phyloP scores from a whole-genome alignment of 2,113 vertebrate genomes.

The Myrmecophaga tridactyla region DNA sequence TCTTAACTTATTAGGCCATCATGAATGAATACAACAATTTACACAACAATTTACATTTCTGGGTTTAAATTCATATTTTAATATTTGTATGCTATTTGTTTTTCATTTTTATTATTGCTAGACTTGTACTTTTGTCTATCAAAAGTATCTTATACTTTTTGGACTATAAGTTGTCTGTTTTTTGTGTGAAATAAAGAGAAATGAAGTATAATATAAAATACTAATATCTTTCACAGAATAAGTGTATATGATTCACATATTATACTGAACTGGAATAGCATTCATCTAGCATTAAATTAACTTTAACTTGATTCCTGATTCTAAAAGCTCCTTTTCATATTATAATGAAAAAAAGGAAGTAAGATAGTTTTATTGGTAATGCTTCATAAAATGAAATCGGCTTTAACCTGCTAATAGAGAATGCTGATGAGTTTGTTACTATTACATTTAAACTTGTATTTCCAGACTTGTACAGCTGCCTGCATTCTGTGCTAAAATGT shows the following conservation, averaged over 20 bases:
- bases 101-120: background rate
- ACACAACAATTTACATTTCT: background rate
- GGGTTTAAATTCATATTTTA: background rate
- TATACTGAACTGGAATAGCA: background rate
- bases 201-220: background rate
- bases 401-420: background rate
- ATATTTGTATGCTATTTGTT: background rate
- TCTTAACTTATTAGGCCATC: background rate
- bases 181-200: background rate
- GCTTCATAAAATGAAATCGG: slow-evolving; percentile 14
- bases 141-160: background rate
- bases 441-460: background rate
- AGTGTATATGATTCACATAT: background rate
- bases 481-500: background rate
- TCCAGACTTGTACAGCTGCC: background rate
- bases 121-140: background rate
- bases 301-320: background rate
- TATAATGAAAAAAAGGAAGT: background rate
- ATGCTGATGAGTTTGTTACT: background rate
- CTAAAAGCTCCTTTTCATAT: background rate
- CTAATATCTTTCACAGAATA: background rate
- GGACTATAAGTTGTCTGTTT: background rate
- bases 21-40: background rate
- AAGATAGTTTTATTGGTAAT: background rate
- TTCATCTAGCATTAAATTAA: slow-evolving; percentile 27